Evolutionary conservation across 2,113 vertebrate genomes (phyloP), one percentile per base, ranked within the genome.

Genomic region (Turdus rufiventris): DNA sequence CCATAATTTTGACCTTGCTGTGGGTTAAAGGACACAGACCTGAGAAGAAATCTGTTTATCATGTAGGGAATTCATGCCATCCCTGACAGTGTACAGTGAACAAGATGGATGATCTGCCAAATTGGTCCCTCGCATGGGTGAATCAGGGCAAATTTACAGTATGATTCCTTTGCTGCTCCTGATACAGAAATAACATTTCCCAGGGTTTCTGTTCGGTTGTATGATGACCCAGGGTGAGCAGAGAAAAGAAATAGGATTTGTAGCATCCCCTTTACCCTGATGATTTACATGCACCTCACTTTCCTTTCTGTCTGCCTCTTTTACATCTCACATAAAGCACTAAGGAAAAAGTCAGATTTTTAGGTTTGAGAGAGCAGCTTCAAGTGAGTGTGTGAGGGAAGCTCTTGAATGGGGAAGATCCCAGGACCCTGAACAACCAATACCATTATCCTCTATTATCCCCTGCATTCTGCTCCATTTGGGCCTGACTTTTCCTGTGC

Each of bases 51-150:
- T 98, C 96, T 98, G 98, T 98, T 98, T 97, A 98, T 98, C 98
- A 97, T 95, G 97, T 93, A 62, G 96, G 97, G 96, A 96, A 97
- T 97, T 94, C 96, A 43, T 97, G 98, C 95, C 97, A 91, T 97
- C 97, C 97, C 94, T 98, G 98, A 98, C 98, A 98, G 97, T 91
- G 76, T 94, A 91, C 96, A 90, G 96, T 98, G 98, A 98, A 72
- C 97, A 98, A 98, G 98, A 98, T 97, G 97, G 98, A 98, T 98
- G 98, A 97, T 83, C 97, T 98, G 98, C 97, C 98, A 98, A 71
- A 94, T 76, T 91, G 93, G 97, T 96, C 97, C 97, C 94, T 97
- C 95, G 97, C 98, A 95, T 98, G 98, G 97, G 96, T 98, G 98
- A 96, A 97, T 97, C 98, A 94, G 97, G 97, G 97, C 97, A 96